Evolutionary conservation across 1,140 invertebrate genomes (phyloP).

Genomic region (Octopus sinensis): DNA sequence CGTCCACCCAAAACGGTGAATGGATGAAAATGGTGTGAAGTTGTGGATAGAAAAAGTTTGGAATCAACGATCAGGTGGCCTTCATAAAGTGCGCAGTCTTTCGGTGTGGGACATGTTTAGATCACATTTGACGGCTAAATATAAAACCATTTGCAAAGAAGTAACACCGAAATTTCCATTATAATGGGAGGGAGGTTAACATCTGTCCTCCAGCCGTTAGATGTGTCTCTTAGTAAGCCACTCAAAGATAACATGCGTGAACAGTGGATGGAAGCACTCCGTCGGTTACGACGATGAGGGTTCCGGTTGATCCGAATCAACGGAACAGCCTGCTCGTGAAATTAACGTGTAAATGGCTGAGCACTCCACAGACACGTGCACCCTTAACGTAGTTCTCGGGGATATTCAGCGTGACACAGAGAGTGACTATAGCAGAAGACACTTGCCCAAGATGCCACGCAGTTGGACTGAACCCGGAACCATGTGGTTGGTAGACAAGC

Average conservation of each 20-base stretch:
- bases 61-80: neutral
- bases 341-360: too few species aligned
- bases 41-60: neutral
- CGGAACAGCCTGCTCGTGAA: too few species aligned
- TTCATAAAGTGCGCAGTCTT: neutral
- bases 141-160: conserved; percentile 12
- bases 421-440: too few species aligned
- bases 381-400: too few species aligned
- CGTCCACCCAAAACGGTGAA: neutral
- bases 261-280: neutral
- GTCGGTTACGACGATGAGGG: too few species aligned
- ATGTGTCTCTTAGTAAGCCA: conserved; percentile 22
- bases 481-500: neutral
- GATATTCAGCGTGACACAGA: too few species aligned
- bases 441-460: too few species aligned
- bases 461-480: neutral
- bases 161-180: conserved; percentile 20
- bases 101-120: conserved; percentile 7
- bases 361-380: too few species aligned
- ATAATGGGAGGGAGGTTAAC: conserved; percentile 31
- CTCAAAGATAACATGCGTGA: neutral
- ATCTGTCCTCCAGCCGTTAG: conserved; percentile 28
- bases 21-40: conserved; percentile 4
- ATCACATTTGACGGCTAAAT: neutral
- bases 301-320: too few species aligned